Percentiles rank a stretch among this genome's conserved stretches.
phyloP scores from a whole-genome alignment of 1,140 invertebrate species.

The Wiebesia pumilae region DNA sequence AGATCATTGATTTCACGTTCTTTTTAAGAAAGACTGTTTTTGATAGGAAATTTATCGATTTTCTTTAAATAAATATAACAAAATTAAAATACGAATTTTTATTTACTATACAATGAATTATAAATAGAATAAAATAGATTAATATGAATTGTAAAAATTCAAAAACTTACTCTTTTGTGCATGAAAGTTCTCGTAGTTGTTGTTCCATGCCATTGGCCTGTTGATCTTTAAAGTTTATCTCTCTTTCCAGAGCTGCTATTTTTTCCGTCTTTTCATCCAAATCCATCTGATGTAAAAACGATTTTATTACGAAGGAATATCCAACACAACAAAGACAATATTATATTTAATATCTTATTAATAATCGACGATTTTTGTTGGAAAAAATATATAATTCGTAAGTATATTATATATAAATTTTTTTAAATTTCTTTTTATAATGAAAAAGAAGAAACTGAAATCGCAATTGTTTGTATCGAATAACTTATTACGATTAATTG shows the following conservation, averaged over 20 bases:
- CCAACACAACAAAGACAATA: not conserved
- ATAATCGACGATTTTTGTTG: not conserved
- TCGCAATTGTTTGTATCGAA: too few relatives aligned
- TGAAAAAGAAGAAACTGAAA: too few relatives aligned
- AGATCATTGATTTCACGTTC: constrained; percentile 29
- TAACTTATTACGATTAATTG: too few relatives aligned
- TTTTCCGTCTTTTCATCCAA: constrained; percentile 78
- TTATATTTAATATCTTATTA: too few relatives aligned
- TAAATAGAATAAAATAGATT: not conserved
- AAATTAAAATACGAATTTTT: not conserved
- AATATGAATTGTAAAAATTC: not conserved
- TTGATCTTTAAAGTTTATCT: constrained; percentile 74
- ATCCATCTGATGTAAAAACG: constrained; percentile 75
- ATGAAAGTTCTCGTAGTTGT: constrained; percentile 67
- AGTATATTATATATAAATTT: too few relatives aligned
- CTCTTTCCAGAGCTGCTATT: constrained; percentile 76
- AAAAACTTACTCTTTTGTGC: constrained; percentile 72
- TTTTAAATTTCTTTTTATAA: too few relatives aligned
- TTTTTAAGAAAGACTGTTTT: constrained; percentile 51
- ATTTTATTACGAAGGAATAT: too few relatives aligned
- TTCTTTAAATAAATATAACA: constrained; percentile 16
- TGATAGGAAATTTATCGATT: constrained; percentile 3
- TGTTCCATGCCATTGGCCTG: constrained; percentile 62
- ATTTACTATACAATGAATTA: not conserved
- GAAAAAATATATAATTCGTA: not conserved